Base-by-base conservation (phyloP, 1,140 invertebrate species). In the Zaprionus inermis region DNA sequence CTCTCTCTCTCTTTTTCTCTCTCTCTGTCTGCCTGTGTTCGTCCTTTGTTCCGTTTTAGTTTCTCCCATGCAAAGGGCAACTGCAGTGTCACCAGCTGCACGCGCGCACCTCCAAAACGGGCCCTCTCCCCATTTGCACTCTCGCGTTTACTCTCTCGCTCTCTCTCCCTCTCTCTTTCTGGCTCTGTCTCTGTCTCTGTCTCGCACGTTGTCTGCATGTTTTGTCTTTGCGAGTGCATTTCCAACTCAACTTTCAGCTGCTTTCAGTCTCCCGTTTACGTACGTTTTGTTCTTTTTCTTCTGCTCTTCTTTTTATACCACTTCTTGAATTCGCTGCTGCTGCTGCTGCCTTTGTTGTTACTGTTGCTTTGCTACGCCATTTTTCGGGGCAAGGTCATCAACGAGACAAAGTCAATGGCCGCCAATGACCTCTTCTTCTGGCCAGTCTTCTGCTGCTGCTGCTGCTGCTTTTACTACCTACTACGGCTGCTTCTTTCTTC, bases 321-420 rank as follows among this genome's bases (percentile, higher is more conserved):
- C 46, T 75, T 51, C 18, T 44, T 58, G 24, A 30, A 32, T 34
- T 28, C 46, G 3, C 51, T 38, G 22, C 32, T 55, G 55, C 36
- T 67, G 24, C 58, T 56, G 36, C 36, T 14, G 36, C 24, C 11
- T 54, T 60, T 55, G 61, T 54, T 52, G 52, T 63, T 52, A 69
- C 51, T 68, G 74, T 46, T 46, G 59, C 58, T 73, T 83, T 81
- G 76, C 72, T 76, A 81, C 76, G 88, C 78, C 84, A 90, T 91
- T 91, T 91, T 91, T 91, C 86, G 90, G 90, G 90, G 90, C 90
- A 91, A 91, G 90, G 90, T 91, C 90, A 91, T 86, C 81, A 81
- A 63, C 79, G 81, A 91, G 90, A 91, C 86, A 89, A 89, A 91
- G 90, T 91, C 90, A 91, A 91, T 85, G 91, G 54, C 86, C 90